Evolutionary conservation across 2,888 invertebrate genomes (phyloP).

Genomic region (Xylophagus ater): DNA sequence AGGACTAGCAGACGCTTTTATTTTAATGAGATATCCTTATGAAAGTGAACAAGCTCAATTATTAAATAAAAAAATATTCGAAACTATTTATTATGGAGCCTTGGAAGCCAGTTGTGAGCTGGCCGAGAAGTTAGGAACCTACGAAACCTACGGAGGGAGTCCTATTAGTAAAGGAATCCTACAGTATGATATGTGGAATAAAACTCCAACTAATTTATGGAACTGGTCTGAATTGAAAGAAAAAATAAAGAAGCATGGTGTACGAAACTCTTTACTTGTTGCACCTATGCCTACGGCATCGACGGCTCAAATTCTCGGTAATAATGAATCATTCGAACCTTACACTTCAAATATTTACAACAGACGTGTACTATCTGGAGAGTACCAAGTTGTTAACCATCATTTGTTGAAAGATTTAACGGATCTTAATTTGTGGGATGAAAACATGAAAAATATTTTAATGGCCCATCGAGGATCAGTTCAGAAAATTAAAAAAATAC

Average conservation of each 20-base stretch:
- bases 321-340: constrained; percentile 91
- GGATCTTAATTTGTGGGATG: constrained; percentile 79
- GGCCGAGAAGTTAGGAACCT: constrained; percentile 67
- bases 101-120: constrained; percentile 85
- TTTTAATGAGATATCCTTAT: constrained; percentile 79
- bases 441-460: constrained; percentile 82
- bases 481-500: constrained; percentile 70
- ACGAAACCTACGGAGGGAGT: constrained; percentile 79
- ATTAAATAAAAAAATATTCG: constrained; percentile 86
- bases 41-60: constrained; percentile 71
- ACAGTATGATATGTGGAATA: constrained; percentile 93
- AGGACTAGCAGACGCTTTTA: constrained; percentile 88
- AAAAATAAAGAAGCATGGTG: constrained; percentile 72
- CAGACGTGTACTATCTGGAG: constrained; percentile 79
- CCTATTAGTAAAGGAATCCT: constrained; percentile 86
- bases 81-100: constrained; percentile 88
- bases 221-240: constrained; percentile 71
- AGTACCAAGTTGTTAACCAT: constrained; percentile 88
- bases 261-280: constrained; percentile 77
- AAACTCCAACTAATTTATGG: constrained; percentile 71
- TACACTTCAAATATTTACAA: constrained; percentile 92
- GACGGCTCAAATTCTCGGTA: constrained; percentile 94
- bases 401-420: constrained; percentile 84
- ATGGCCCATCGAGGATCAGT: constrained; percentile 83
- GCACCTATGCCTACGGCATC: constrained; percentile 97